Conservation (phyloP, 2,113 vertebrate genomes). For the Siphamia tubifer region DNA sequence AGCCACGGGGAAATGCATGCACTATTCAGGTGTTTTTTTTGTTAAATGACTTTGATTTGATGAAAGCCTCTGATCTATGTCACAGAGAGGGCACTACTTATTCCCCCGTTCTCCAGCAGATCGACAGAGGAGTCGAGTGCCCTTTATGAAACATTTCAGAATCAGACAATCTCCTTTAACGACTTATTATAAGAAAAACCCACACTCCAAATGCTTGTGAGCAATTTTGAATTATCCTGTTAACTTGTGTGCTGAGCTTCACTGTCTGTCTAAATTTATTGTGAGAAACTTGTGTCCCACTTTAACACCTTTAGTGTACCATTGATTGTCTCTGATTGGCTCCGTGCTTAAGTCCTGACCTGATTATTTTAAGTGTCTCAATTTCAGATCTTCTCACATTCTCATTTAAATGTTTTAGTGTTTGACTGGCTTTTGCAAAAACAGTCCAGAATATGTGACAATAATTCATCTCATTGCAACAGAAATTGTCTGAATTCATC, state of each 20-base stretch:
- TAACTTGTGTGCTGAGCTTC: neutral
- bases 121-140: neutral
- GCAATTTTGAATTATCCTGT: neutral
- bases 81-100: no score
- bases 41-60: no score
- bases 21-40: no score
- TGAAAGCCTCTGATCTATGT: neutral
- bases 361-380: slow-evolving; percentile 8
- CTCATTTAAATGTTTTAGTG: neutral
- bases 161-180: neutral
- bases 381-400: neutral
- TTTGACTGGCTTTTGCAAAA: neutral
- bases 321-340: neutral
- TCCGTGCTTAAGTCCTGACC: neutral
- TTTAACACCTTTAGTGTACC: neutral
- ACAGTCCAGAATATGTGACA: neutral
- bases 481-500: neutral
- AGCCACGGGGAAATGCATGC: no score
- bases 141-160: neutral
- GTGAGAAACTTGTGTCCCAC: neutral
- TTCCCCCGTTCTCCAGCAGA: neutral
- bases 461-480: neutral
- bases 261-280: neutral
- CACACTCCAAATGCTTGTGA: neutral
- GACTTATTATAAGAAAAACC: neutral